Evolutionary conservation across 2,797 vertebrate genomes (phyloP).

Genomic region (Oreortyx pictus): DNA sequence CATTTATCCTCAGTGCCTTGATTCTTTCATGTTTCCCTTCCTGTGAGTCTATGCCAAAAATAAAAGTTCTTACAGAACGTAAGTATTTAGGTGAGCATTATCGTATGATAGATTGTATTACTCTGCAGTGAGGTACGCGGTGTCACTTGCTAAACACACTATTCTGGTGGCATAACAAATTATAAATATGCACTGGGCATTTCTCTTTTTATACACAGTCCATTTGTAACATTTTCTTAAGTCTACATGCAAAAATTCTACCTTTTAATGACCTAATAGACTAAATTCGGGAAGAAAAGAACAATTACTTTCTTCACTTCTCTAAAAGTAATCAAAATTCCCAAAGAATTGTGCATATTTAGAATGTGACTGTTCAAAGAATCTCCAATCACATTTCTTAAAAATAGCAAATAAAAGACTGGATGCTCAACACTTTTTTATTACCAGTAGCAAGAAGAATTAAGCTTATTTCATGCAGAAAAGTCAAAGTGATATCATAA

Average conservation of each 20-base stretch:
- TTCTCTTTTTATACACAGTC: background rate
- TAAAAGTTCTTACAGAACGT: background rate
- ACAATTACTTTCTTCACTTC: background rate
- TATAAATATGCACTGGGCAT: background rate
- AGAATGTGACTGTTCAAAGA: conserved; percentile 29
- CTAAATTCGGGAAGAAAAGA: background rate
- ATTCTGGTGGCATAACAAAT: background rate
- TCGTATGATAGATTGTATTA: background rate
- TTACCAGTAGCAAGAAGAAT: conserved; percentile 8
- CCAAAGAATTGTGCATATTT: background rate
- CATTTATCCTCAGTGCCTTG: background rate
- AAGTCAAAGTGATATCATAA: conserved; percentile 56
- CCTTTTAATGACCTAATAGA: background rate
- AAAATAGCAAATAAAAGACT: conserved; percentile 33
- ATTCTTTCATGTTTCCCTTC: background rate
- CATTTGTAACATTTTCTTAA: background rate
- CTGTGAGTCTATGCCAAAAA: background rate
- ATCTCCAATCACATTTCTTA: conserved; percentile 27
- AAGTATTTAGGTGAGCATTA: background rate
- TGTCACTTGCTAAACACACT: background rate
- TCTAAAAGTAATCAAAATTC: background rate
- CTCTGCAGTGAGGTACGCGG: background rate
- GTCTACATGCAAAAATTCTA: background rate
- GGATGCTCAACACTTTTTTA: conserved; percentile 21
- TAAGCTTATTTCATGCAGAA: conserved; percentile 52